Percentiles rank a stretch among this genome's conserved stretches.
These are phyloP conservation scores for Syrmaticus mikado DNA, from an alignment of 2,113 vertebrate genomes.

Conservation along the genomic window DNA sequence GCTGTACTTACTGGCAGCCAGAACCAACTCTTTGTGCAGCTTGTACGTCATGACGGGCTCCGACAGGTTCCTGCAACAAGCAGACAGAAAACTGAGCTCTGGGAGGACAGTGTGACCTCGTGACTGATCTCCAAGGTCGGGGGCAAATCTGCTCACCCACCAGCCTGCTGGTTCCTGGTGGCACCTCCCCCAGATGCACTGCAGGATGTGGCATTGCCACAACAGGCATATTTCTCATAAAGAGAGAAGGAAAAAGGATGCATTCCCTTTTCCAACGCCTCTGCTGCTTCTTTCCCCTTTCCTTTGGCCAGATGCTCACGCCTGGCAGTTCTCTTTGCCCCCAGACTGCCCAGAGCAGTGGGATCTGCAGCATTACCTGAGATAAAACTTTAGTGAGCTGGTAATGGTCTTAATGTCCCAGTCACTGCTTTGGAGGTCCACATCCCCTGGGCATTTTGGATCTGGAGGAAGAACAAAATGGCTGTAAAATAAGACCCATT, in stretches of 20 bases:
- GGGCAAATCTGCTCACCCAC: rapidly evolving
- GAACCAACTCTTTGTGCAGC: conserved; percentile 92
- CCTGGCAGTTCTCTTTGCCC: background rate
- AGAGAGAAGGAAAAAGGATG: background rate
- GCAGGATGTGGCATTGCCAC: rapidly evolving
- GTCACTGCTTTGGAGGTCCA: conserved; percentile 88
- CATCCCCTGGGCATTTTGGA: conserved; percentile 87
- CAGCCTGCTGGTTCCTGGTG: rapidly evolving
- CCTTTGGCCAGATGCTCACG: background rate
- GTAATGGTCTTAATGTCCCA: conserved; percentile 97
- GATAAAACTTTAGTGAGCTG: conserved; percentile 97
- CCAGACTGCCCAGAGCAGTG: too few relatives aligned
- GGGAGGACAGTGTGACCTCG: background rate
- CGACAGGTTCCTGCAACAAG: conserved; percentile 87
- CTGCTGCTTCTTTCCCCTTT: background rate
- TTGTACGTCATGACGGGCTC: conserved; percentile 96
- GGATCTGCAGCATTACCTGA: conserved; percentile 82
- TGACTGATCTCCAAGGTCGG: background rate
- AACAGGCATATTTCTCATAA: background rate
- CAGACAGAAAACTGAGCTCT: conserved; percentile 58
- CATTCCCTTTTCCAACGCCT: background rate
- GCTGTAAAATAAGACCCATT: background rate
- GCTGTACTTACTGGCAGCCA: conserved; percentile 91
- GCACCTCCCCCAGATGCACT: background rate
- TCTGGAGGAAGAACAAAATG: conserved; percentile 74